Conservation (phyloP, 2,888 invertebrate species). For the Cyrtodaria siliqua region DNA sequence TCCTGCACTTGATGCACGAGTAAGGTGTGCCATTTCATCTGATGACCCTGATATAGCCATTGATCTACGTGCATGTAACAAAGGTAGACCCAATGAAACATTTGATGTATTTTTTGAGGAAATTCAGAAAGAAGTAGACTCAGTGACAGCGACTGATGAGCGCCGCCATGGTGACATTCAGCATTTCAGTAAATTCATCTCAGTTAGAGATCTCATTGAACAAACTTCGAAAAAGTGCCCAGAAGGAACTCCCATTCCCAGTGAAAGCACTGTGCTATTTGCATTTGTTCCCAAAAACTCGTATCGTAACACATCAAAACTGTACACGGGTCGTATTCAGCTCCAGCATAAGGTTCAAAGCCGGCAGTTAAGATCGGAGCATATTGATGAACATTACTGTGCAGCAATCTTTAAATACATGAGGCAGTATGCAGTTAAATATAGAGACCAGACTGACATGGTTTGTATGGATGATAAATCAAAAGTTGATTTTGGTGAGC, state of each 20-base stretch:
- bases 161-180: slow-evolving; percentile 43
- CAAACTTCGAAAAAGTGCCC: slow-evolving; percentile 27
- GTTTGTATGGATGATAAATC: slow-evolving; percentile 35
- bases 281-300: slow-evolving; percentile 52
- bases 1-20: slow-evolving; percentile 21
- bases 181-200: slow-evolving; percentile 50
- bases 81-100: slow-evolving; percentile 1
- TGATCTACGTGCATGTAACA: slow-evolving; percentile 6
- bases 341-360: slow-evolving; percentile 50
- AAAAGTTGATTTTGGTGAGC: slow-evolving; percentile 36
- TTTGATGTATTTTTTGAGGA: slow-evolving; percentile 39
- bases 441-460: slow-evolving; percentile 1
- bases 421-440: slow-evolving; percentile 25
- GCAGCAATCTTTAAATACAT: slow-evolving; percentile 49
- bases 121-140: slow-evolving; percentile 33
- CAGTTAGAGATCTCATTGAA: slow-evolving; percentile 49
- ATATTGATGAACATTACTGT: slow-evolving; percentile 58
- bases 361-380: slow-evolving; percentile 41
- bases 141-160: slow-evolving; percentile 51
- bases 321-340: slow-evolving; percentile 42
- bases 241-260: slow-evolving; percentile 44
- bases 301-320: slow-evolving; percentile 38
- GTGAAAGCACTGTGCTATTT: slow-evolving; percentile 53
- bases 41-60: slow-evolving; percentile 33
- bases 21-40: slow-evolving; percentile 26